Evolutionary conservation across 1,140 invertebrate species (phyloP), one percentile per base, ranked within the genome.

Genomic region (Drosophila sucinea): DNA sequence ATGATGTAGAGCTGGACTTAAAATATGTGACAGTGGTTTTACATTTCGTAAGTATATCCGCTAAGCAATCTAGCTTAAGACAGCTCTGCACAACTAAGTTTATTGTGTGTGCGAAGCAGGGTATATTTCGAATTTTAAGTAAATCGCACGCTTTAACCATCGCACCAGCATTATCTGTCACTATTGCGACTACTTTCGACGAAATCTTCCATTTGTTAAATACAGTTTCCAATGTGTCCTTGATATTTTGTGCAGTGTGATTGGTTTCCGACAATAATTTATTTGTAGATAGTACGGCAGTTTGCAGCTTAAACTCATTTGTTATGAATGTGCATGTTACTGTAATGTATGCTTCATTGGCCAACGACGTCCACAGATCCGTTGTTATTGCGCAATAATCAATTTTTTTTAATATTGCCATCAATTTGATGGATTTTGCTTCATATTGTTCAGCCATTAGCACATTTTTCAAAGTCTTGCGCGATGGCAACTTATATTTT

Each of bases 111-210:
- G 64, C 73, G 55, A 60, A 62, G 29, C 63, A 67, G 8, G 54
- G 57, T 8, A 73, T 4, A 67, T 55, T 25, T 27, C 3, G 8
- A 27, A 63, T 76, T 64, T 76, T 7, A 4, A 72, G 27, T 17
- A 67, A 25, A 41, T 63, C 54, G 29, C 70, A 72, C 3, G 73
- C 70, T 33, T 63, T 73, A 1, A 64, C 41, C 54, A 73, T 71
- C 0, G 25, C 60, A 25, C 10, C 47, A 5, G 63, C 73, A 32
- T 75, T 74, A 4, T 70, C 68, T 7, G 68, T 75, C 17, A 63
- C 41, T 23, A 44, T 44, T 44, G 41, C 41, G 41, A 44, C 41
- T 44, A 44, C 1, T 44, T 44, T 68, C 7, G 70, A 51, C 5
- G 66, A 63, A 58, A 68, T 69, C 56, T 70, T 51, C 17, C 41